Evolutionary conservation across 2,888 invertebrate species (phyloP).

Genomic region (Chymomyza amoena): DNA sequence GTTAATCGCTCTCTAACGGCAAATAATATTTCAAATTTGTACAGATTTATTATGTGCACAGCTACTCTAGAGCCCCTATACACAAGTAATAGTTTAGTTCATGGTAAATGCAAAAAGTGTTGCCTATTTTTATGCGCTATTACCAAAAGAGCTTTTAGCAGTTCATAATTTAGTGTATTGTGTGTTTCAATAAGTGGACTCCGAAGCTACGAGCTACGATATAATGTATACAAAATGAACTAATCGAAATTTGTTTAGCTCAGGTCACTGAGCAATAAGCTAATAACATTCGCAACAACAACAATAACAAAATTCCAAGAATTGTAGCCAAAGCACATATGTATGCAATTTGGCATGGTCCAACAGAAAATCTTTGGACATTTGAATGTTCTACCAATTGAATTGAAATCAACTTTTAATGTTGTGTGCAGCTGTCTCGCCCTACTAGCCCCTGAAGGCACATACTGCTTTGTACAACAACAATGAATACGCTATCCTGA

Average conservation of each 20-base stretch:
- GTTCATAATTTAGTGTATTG: background rate
- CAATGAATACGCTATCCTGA: background rate
- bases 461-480: conserved; percentile 14
- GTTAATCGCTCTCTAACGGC: conserved; percentile 70
- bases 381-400: conserved; percentile 59
- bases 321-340: conserved; percentile 4
- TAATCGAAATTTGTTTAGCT: background rate
- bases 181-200: background rate
- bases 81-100: background rate
- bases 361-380: conserved; percentile 3
- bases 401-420: conserved; percentile 70
- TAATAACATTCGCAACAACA: background rate
- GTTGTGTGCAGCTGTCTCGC: conserved; percentile 39
- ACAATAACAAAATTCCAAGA: background rate
- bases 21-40: conserved; percentile 59
- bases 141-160: background rate
- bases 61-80: background rate
- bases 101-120: background rate
- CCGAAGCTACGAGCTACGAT: background rate
- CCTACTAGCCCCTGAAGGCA: conserved; percentile 2
- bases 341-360: background rate
- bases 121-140: background rate
- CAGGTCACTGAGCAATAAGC: background rate
- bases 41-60: conserved; percentile 42
- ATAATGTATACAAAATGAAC: background rate